Evolutionary conservation across 2,113 vertebrate genomes (phyloP).

Genomic region (Ochotona curzoniae): DNA sequence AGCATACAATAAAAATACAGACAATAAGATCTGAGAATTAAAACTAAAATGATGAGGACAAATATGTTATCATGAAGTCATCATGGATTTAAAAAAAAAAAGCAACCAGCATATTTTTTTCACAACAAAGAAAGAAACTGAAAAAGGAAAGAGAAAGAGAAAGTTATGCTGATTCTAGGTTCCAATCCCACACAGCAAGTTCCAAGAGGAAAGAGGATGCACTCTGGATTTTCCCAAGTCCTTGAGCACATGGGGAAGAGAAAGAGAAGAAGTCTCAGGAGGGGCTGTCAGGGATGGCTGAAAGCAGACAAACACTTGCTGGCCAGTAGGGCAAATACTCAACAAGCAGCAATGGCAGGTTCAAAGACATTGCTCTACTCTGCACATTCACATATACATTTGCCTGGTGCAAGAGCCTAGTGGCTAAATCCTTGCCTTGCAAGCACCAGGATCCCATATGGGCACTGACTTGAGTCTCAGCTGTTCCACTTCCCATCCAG

Average conservation of each 20-base stretch:
- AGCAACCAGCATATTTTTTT: conserved; percentile 13
- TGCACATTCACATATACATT: neutral
- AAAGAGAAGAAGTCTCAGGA: neutral
- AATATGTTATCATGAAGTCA: neutral
- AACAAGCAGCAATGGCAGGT: neutral
- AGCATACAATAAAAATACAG: neutral
- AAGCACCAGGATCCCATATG: too few species aligned
- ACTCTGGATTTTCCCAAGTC: neutral
- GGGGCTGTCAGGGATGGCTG: neutral
- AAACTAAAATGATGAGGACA: conserved; percentile 34
- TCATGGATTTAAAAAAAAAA: neutral
- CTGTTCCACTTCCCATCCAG: too few species aligned
- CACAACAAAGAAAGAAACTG: conserved; percentile 1
- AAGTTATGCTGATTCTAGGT: neutral
- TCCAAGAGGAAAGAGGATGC: neutral
- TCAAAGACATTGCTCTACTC: neutral
- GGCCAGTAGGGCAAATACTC: neutral
- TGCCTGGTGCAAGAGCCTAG: neutral
- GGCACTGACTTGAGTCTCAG: too few species aligned
- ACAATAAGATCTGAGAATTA: conserved; percentile 27
- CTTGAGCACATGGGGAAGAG: conserved; percentile 10
- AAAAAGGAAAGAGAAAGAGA: conserved; percentile 6
- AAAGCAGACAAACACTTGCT: neutral
- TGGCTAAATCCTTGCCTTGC: too few species aligned
- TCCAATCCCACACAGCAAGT: neutral